A percentile compares a stretch with the other conserved stretches of the same genome.
phyloP scores from a whole-genome alignment of 2,888 invertebrate species.

The Brachypalpus laphriformis region DNA sequence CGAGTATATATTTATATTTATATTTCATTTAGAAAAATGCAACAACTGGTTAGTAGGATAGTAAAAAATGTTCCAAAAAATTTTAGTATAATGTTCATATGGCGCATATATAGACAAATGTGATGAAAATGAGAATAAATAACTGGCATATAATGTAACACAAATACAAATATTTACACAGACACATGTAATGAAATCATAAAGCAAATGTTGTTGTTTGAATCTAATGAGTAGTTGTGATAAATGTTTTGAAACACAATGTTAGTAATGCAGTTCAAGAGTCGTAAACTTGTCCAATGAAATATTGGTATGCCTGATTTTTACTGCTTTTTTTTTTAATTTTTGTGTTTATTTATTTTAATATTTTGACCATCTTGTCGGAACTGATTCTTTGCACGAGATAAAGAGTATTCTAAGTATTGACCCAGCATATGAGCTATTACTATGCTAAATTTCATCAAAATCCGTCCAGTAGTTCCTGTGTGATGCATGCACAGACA shows the following conservation, averaged over 20 bases:
- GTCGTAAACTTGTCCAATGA: too few relatives aligned
- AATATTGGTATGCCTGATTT: too few relatives aligned
- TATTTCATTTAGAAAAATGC: conserved; percentile 33
- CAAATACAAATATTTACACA: background rate
- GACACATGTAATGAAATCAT: background rate
- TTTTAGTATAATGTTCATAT: conserved; percentile 8
- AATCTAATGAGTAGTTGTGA: background rate
- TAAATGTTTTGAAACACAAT: background rate
- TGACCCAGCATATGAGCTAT: too few relatives aligned
- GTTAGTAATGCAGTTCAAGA: background rate
- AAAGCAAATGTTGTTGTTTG: background rate
- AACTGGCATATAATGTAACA: conserved; percentile 13
- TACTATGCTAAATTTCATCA: too few relatives aligned
- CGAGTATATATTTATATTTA: conserved; percentile 5
- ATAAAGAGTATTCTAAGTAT: too few relatives aligned
- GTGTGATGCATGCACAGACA: too few relatives aligned
- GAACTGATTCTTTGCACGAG: too few relatives aligned
- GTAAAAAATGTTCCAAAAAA: conserved; percentile 45
- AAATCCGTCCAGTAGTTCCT: too few relatives aligned
- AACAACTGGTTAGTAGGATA: conserved; percentile 6
- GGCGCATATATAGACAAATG: conserved; percentile 57
- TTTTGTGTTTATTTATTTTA: too few relatives aligned
- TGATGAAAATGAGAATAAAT: conserved; percentile 27
- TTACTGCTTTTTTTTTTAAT: too few relatives aligned
- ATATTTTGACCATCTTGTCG: too few relatives aligned